Evolutionary conservation across 2,888 invertebrate species (phyloP), one percentile per base, ranked within the genome.

Genomic region (Tholera decimalis): DNA sequence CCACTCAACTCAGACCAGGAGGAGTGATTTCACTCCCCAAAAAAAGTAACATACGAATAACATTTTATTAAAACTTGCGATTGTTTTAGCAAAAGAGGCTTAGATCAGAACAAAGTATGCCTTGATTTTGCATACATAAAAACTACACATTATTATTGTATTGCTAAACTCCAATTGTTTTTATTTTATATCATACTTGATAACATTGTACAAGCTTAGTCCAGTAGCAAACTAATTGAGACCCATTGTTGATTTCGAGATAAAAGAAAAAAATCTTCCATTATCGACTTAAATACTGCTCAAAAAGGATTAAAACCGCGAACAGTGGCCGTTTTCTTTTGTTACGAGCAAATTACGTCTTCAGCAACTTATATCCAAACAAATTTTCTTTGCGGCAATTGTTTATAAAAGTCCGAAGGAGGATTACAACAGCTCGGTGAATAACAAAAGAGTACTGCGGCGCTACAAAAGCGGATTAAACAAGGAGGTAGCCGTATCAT

Each of bases 401-500:
- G 92, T 93, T 93, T 92, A 90, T 91, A 90, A 92, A 90, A 93
- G 79, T 89, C 88, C 76, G 77, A 81, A 81, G 86, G 83, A 77
- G 87, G 90, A 92, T 94, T 92, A 92, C 84, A 89, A 83, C 87
- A 88, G 86, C 87, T 90, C 89, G 89, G 88, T 89, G 90, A 89
- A 89, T 91, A 92, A 93, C 93, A 93, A 94, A 92, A 91, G 92
- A 89, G 87, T 86, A 84, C 85, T 88, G 93, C 93, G 93, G 93
- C 86, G 73, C 88, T 88, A 90, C 90, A 90, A 93, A 93, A 92
- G 92, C 81, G 92, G 94, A 94, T 94, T 94, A 92, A 89, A 85
- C 82, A 88, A 89, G 89, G 85, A 92, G 92, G 93, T 91, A 93
- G 92, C 91, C 89, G 90, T 92, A 93, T 95, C 95, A 93, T 92